phyloP scores from a whole-genome alignment of 2,113 vertebrate genomes.

The Oreochromis niloticus region DNA sequence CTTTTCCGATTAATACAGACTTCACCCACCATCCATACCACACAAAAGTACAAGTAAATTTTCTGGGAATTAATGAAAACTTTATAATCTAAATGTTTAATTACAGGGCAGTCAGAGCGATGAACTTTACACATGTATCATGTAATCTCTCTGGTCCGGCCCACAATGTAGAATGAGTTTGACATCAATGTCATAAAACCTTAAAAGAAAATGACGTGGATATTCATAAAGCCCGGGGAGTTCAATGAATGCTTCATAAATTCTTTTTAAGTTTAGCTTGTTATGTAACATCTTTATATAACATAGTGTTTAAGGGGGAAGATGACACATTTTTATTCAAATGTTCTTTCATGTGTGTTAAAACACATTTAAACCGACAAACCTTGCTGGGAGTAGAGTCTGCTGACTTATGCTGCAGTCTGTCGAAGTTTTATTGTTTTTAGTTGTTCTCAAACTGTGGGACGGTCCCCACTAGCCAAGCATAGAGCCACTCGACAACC shows the following conservation, averaged over 20 bases:
- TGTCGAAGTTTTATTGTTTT: neutral
- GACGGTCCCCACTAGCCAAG: neutral
- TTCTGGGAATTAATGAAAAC: neutral
- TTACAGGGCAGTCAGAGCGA: neutral
- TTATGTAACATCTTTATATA: neutral
- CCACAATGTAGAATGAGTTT: fast-evolving
- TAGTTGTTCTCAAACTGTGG: neutral
- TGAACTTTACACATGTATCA: neutral
- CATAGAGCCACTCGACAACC: neutral
- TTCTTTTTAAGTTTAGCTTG: neutral
- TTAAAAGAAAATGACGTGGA: neutral
- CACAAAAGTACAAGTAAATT: neutral
- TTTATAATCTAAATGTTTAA: neutral
- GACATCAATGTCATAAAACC: neutral
- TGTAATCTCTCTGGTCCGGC: neutral
- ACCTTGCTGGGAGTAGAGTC: neutral
- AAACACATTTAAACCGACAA: neutral
- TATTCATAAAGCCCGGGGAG: neutral
- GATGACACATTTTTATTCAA: neutral
- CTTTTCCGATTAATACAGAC: fast-evolving
- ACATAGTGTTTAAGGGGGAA: neutral
- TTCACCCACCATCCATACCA: neutral
- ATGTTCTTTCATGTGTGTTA: neutral
- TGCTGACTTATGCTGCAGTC: neutral
- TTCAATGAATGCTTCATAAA: neutral